Percentiles rank a stretch among this genome's conserved stretches.
Evolutionary conservation across 2,113 vertebrate genomes (phyloP).

Genomic region (Narcine bancroftii): DNA sequence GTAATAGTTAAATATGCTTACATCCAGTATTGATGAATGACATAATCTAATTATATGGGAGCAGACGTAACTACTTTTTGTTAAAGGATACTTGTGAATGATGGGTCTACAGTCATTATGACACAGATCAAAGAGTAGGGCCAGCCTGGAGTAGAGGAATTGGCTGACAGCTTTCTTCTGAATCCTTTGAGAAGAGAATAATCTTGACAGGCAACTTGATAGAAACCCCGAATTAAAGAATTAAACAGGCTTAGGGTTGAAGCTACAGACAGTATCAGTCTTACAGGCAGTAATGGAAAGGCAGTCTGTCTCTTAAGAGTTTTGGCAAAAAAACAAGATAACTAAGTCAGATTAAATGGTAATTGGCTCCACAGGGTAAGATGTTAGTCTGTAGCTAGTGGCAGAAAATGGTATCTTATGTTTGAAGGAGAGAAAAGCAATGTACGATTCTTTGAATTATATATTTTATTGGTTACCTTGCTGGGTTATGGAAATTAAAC

Average conservation of each 20-base stretch:
- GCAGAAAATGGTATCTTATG: background rate
- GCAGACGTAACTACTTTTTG: background rate
- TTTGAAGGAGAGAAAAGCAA: background rate
- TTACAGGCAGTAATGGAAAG: background rate
- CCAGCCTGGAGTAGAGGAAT: constrained; percentile 7
- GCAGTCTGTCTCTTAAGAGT: background rate
- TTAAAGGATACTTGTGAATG: background rate
- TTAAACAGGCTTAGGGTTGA: background rate
- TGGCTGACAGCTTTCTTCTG: constrained; percentile 14
- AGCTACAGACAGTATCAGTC: background rate
- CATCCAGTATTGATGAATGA: constrained; percentile 18
- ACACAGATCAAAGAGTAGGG: background rate
- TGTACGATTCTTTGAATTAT: background rate
- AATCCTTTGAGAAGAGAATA: background rate
- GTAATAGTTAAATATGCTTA: background rate
- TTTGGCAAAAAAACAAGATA: background rate
- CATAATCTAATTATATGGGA: constrained; percentile 14
- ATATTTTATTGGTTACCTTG: no score
- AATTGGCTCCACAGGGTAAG: background rate
- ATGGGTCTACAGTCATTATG: background rate
- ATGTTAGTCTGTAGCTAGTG: background rate
- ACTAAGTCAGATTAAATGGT: background rate
- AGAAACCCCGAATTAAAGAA: background rate
- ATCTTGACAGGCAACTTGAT: background rate
- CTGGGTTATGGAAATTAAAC: background rate